phyloP scores from a whole-genome alignment of 2,888 invertebrate genomes.

The Antheraea yamamai region DNA sequence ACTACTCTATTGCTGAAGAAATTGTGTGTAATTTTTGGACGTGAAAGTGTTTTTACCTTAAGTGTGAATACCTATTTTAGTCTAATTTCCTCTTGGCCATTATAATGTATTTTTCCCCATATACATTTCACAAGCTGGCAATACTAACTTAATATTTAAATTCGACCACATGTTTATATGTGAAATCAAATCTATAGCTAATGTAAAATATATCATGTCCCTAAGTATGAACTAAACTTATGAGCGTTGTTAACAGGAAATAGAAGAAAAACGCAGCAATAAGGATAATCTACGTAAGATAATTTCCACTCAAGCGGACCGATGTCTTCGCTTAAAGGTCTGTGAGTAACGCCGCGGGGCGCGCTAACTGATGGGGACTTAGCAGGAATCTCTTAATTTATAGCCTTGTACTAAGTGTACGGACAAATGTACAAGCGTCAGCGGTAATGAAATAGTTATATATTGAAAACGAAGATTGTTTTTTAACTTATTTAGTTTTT shows the following conservation, averaged over 20 bases:
- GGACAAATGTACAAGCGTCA: constrained; percentile 32
- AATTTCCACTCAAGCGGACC: constrained; percentile 67
- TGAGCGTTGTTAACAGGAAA: constrained; percentile 29
- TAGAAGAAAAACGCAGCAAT: constrained; percentile 57
- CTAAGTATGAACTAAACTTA: not conserved
- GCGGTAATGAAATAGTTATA: constrained; percentile 19
- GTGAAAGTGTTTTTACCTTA: too few relatives aligned
- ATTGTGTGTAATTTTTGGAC: too few relatives aligned
- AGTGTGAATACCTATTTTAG: too few relatives aligned
- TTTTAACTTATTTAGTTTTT: too few relatives aligned
- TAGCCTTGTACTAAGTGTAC: constrained; percentile 58
- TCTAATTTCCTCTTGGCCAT: too few relatives aligned
- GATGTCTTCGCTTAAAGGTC: constrained; percentile 63
- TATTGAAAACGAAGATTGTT: too few relatives aligned
- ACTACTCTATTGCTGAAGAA: too few relatives aligned
- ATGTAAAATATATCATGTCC: not conserved
- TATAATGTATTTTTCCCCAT: too few relatives aligned
- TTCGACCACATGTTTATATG: not conserved
- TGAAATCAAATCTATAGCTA: not conserved
- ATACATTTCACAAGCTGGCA: too few relatives aligned
- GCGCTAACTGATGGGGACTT: constrained; percentile 76
- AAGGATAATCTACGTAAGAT: constrained; percentile 68
- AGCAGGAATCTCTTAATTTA: constrained; percentile 81
- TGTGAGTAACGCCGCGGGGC: constrained; percentile 71
- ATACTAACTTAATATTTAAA: not conserved